These are phyloP conservation scores for Cosmopolites sordidus DNA, from an alignment of 2,888 invertebrate genomes.

Conservation along the genomic window DNA sequence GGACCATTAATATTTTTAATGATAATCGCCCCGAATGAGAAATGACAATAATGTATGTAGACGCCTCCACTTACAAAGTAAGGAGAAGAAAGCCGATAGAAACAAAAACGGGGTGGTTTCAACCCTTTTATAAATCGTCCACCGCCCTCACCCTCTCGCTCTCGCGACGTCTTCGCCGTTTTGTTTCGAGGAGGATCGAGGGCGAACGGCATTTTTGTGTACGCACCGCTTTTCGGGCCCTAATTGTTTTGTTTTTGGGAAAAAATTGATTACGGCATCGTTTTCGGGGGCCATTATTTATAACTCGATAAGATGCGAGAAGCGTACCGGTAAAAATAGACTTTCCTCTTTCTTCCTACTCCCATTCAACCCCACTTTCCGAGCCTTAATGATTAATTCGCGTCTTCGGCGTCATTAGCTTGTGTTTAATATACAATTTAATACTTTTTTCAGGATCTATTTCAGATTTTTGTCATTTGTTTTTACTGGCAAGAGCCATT, in stretches of 20 bases:
- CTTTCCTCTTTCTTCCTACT: background rate
- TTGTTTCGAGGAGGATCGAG: background rate
- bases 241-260: conserved; percentile 24
- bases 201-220: conserved; percentile 2
- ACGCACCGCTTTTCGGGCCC: conserved; percentile 3
- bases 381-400: background rate
- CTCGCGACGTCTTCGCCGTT: conserved; percentile 3
- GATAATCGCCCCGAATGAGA: conserved; percentile 48
- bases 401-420: conserved; percentile 1
- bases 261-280: conserved; percentile 2
- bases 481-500: no score
- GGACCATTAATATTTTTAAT: conserved; percentile 51
- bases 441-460: no score
- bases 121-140: conserved; percentile 6
- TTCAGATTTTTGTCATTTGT: no score
- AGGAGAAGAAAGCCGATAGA: conserved; percentile 36
- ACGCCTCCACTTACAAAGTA: conserved; percentile 39
- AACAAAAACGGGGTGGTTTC: conserved; percentile 36
- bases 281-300: conserved; percentile 1
- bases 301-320: background rate
- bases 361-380: background rate
- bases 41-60: conserved; percentile 50
- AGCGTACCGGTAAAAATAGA: background rate
- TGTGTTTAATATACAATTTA: background rate
- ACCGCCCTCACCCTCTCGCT: background rate